Percentiles rank a stretch among this genome's conserved stretches.
Evolutionary conservation across 2,797 vertebrate species (phyloP).

Genomic region (Rhinella marina): DNA sequence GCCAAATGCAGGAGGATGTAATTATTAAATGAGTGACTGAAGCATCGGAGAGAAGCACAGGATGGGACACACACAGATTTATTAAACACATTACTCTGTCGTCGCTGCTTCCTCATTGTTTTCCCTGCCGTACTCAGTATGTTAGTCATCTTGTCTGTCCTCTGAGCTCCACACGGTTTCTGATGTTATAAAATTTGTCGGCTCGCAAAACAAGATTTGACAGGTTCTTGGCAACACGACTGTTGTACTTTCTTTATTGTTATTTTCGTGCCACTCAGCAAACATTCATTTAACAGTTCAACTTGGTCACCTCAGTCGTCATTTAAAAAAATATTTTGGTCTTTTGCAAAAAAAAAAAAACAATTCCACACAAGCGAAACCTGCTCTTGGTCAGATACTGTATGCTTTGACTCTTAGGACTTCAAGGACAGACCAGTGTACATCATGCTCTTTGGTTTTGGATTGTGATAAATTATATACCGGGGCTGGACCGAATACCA

Average conservation of each 20-base stretch:
- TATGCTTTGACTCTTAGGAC: background rate
- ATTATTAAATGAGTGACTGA: slow-evolving; percentile 39
- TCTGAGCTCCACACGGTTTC: slow-evolving; percentile 24
- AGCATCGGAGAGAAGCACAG: background rate
- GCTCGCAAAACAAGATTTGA: slow-evolving; percentile 40
- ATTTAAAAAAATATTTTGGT: background rate
- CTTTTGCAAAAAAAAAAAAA: background rate
- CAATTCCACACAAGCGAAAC: background rate
- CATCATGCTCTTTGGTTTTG: background rate
- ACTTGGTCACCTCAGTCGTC: background rate
- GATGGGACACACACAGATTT: slow-evolving; percentile 23
- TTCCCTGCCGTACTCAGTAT: slow-evolving; percentile 21
- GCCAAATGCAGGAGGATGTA: slow-evolving; percentile 14
- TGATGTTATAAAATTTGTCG: slow-evolving; percentile 47
- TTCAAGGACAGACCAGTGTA: background rate
- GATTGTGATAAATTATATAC: background rate
- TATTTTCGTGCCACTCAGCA: slow-evolving; percentile 39
- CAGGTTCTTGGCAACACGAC: slow-evolving; percentile 42
- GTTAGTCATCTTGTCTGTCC: slow-evolving; percentile 41
- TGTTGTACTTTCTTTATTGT: slow-evolving; percentile 44
- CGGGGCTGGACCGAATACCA: background rate
- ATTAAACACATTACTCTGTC: slow-evolving; percentile 41
- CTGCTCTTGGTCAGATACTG: background rate
- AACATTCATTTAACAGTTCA: slow-evolving; percentile 25
- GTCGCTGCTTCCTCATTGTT: slow-evolving; percentile 25